These are phyloP conservation scores for Dreissena rostriformis DNA, from an alignment of 1,140 invertebrate species.

Conservation along the genomic window DNA sequence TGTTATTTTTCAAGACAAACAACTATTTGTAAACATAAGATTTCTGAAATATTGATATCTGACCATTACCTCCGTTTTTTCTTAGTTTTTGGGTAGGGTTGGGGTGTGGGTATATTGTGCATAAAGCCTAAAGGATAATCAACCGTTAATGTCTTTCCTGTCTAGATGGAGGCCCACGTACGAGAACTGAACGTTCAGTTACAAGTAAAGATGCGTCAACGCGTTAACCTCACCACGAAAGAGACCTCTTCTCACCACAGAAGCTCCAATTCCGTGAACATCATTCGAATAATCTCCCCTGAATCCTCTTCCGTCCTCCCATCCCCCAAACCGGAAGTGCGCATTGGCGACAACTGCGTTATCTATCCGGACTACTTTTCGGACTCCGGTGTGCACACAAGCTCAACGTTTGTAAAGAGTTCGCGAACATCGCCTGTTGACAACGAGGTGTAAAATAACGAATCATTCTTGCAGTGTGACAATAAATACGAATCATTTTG, in stretches of 20 bases:
- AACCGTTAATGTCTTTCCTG: slow-evolving; percentile 34
- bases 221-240: slow-evolving; percentile 43
- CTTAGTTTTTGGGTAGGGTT: no score
- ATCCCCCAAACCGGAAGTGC: neutral
- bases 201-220: slow-evolving; percentile 65
- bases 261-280: neutral
- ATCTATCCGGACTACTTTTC: slow-evolving; percentile 45
- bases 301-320: neutral
- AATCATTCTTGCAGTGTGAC: no score
- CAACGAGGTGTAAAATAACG: neutral
- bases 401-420: slow-evolving; percentile 31
- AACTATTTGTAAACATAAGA: no score
- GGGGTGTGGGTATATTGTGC: no score
- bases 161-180: slow-evolving; percentile 73
- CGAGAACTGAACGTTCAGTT: slow-evolving; percentile 69
- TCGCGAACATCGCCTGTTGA: slow-evolving; percentile 29
- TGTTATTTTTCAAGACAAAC: no score
- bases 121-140: no score
- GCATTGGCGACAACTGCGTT: slow-evolving; percentile 20
- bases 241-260: neutral
- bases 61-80: no score
- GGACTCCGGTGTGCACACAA: slow-evolving; percentile 43
- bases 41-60: no score
- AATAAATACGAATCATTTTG: no score
- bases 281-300: neutral